These are phyloP conservation scores for Puma concolor DNA, from an alignment of 2,113 vertebrate genomes.

Conservation along the genomic window DNA sequence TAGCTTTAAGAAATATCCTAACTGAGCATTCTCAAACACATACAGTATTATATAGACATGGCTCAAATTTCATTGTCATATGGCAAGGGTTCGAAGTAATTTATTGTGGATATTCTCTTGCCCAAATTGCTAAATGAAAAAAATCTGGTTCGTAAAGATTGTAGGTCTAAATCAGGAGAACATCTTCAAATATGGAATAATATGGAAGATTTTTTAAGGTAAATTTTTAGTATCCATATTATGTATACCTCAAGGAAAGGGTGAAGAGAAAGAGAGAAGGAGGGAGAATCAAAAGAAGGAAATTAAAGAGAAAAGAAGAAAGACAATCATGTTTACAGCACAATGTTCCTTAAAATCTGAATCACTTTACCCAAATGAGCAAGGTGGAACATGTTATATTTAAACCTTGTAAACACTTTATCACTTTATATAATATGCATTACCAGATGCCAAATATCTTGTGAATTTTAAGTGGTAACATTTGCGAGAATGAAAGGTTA, in stretches of 20 bases:
- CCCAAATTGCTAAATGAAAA: not conserved
- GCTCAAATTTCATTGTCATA: not conserved
- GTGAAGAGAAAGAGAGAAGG: not conserved
- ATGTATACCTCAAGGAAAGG: not conserved
- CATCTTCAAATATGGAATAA: not conserved
- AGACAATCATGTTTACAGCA: not conserved
- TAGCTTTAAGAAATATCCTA: not conserved
- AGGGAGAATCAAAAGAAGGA: not conserved
- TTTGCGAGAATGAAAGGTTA: conserved; percentile 67
- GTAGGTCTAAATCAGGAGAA: not conserved
- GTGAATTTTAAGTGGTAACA: conserved; percentile 63
- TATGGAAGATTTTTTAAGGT: not conserved
- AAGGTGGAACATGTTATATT: conserved; percentile 14
- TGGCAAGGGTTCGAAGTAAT: not conserved
- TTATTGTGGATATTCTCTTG: not conserved
- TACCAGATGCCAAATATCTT: conserved; percentile 49
- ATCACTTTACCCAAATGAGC: conserved; percentile 24
- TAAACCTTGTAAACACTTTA: conserved; percentile 56
- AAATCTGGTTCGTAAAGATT: not conserved
- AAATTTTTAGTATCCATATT: not conserved
- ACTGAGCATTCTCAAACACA: not conserved
- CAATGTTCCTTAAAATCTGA: not conserved
- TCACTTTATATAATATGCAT: conserved; percentile 46
- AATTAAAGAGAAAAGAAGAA: not conserved
- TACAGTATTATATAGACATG: not conserved